Base-by-base conservation (phyloP, 2,113 vertebrate species). In the Coregonus clupeaformis region DNA sequence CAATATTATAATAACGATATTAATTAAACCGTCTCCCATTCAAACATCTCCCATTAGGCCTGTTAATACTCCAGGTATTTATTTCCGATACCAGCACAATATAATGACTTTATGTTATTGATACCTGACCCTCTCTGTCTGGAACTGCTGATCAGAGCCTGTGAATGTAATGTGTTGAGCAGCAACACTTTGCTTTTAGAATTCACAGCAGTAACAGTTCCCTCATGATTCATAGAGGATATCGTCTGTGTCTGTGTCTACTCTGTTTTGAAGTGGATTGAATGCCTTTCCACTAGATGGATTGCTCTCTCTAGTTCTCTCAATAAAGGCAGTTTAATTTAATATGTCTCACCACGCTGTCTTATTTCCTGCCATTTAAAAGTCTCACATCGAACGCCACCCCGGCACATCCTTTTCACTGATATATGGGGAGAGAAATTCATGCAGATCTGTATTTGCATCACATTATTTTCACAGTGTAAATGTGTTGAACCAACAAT, bases 401-500 rank as follows among this genome's bases (percentile, higher is more conserved):
- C 29, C 55, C 78, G 74, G 30, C 76, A 77, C 75, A 77, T 65
- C 29, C 69, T 77, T 69, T 72, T 64, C 68, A 69, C 55, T 73
- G 69, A 85, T 77, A 76, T 73, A 75, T 64, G 22, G 12, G 45
- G 49, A 76, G 42, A 63, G 76, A 71, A 74, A 72, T 69, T 55
- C 27, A 30, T 68, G 52, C 42, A 71, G 62, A 68, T 80, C 74
- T 80, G 30, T 76, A 79, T 71, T 73, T 79, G 74, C 68, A 78
- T 74, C 68, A 76, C 70, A 76, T 20, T 60, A 77, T 71, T 74
- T 73, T 76, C 24, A 55, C 25, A 42, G 30, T 77, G 62, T 77
- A 82, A 85, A 85, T 77, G 75, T 81, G 75, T 88, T 80, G 69
- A 90, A 84, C 80, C 72, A 82, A 85, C 72, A 82, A 85, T 67